Evolutionary conservation across 1,140 invertebrate genomes (phyloP).

Genomic region (Oncopodura yosiiana): DNA sequence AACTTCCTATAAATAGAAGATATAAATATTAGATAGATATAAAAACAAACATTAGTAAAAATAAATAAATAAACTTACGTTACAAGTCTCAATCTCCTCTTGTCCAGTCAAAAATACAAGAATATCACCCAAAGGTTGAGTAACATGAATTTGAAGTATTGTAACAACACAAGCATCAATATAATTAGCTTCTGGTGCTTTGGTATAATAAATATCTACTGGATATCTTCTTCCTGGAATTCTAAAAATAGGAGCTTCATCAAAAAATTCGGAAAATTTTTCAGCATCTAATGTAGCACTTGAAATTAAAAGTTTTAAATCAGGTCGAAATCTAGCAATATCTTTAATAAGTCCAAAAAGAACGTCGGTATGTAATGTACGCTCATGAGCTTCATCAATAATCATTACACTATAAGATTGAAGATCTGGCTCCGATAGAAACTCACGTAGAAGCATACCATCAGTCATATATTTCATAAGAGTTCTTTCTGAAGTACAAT

Average conservation of each 20-base stretch:
- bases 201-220: conserved; percentile 97
- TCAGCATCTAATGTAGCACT: conserved; percentile 96
- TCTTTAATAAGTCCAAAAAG: conserved; percentile 98
- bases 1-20: conserved; percentile 52
- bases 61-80: conserved; percentile 37
- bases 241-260: conserved; percentile 94
- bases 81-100: conserved; percentile 92
- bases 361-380: conserved; percentile 96
- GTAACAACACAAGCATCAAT: conserved; percentile 94
- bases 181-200: conserved; percentile 97
- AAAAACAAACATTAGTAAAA: background rate
- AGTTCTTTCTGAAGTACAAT: conserved; percentile 62
- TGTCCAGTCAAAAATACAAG: conserved; percentile 90
- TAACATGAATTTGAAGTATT: conserved; percentile 94
- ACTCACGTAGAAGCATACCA: conserved; percentile 94
- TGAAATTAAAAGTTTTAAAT: conserved; percentile 87
- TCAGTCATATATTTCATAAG: conserved; percentile 90
- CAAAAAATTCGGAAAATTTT: conserved; percentile 98
- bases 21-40: too few relatives aligned
- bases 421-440: conserved; percentile 92
- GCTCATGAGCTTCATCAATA: conserved; percentile 98
- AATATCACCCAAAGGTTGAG: conserved; percentile 89
- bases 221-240: conserved; percentile 74
- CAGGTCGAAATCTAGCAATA: conserved; percentile 84
- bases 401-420: conserved; percentile 94